A percentile compares a stretch with the other conserved stretches of the same genome.
Evolutionary conservation across 2,888 invertebrate species (phyloP).

Genomic region (Cyrtodaria siliqua): DNA sequence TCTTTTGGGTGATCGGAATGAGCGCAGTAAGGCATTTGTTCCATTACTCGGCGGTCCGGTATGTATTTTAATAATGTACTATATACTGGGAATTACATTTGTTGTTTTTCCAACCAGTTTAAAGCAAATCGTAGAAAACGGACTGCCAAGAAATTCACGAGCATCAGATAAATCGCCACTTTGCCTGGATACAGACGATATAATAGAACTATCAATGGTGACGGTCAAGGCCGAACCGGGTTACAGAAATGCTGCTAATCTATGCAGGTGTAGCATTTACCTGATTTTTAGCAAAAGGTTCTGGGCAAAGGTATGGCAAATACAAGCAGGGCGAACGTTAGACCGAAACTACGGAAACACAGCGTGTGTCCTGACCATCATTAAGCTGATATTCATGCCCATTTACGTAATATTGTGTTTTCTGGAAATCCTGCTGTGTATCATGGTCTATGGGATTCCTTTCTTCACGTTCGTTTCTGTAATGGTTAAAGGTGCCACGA

Average conservation of each 20-base stretch:
- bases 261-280: conserved; percentile 40
- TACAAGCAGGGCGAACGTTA: conserved; percentile 17
- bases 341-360: neutral
- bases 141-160: neutral
- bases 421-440: conserved; percentile 28
- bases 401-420: conserved; percentile 30
- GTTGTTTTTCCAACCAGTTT: conserved; percentile 37
- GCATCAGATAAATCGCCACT: conserved; percentile 23
- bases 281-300: conserved; percentile 36
- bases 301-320: conserved; percentile 31
- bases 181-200: conserved; percentile 22
- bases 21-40: conserved; percentile 19
- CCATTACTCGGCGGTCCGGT: conserved; percentile 38
- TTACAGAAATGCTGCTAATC: conserved; percentile 22
- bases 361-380: neutral
- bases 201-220: conserved; percentile 26
- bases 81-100: conserved; percentile 21
- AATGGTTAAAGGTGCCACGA: conserved; percentile 27
- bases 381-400: neutral
- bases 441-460: conserved; percentile 33
- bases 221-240: conserved; percentile 15
- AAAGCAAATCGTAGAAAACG: conserved; percentile 35
- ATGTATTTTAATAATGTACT: conserved; percentile 15
- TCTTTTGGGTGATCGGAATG: conserved; percentile 19
- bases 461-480: conserved; percentile 25